Conservation (phyloP, 2,113 vertebrate species). For the Saccopteryx bilineata region DNA sequence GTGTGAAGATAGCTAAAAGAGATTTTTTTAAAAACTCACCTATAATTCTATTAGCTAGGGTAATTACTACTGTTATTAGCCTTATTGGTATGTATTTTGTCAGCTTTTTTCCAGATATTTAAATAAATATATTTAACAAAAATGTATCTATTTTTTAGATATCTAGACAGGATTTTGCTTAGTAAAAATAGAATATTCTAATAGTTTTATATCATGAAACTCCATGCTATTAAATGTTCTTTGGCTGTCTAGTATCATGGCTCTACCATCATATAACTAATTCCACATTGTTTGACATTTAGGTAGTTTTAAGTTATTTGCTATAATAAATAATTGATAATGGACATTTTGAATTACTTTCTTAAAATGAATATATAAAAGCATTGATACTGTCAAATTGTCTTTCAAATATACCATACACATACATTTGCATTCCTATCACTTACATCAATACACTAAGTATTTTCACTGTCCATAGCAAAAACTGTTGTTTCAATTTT, state of each 20-base stretch:
- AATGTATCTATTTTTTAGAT: neutral
- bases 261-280: neutral
- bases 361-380: slow-evolving; percentile 13
- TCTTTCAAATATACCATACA: neutral
- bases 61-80: neutral
- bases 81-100: neutral
- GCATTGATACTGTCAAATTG: neutral
- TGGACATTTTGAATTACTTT: neutral
- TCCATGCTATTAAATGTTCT: neutral
- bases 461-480: slow-evolving; percentile 2
- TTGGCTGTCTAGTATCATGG: neutral
- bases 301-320: slow-evolving; percentile 31
- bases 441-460: neutral
- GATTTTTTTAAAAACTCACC: neutral
- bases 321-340: neutral
- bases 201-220: neutral
- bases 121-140: slow-evolving; percentile 40
- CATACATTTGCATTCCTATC: neutral
- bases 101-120: slow-evolving; percentile 4
- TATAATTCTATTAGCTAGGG: neutral
- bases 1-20: neutral
- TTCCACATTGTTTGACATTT: neutral
- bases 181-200: neutral
- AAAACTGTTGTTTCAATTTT: slow-evolving; percentile 19
- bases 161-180: slow-evolving; percentile 21